phyloP scores from a whole-genome alignment of 2,888 invertebrate species.

The Trachelus tabidus region DNA sequence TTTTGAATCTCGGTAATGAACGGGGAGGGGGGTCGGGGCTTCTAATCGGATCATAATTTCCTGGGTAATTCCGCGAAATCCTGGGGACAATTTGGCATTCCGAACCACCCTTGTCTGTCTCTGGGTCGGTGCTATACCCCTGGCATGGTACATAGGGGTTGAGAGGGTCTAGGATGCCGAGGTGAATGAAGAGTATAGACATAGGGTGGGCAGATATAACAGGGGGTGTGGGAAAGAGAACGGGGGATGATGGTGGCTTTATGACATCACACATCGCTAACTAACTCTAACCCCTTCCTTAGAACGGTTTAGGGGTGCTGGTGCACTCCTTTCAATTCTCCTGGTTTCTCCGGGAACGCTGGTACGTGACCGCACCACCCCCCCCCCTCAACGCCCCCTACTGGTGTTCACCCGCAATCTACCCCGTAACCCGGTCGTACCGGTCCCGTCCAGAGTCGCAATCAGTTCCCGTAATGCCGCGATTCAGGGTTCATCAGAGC shows the following conservation, averaged over 20 bases:
- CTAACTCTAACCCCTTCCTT: conserved; percentile 46
- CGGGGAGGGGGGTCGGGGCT: conserved; percentile 9
- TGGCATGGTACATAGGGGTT: background rate
- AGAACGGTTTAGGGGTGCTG: conserved; percentile 1
- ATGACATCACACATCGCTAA: conserved; percentile 47
- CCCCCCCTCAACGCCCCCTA: conserved; percentile 2
- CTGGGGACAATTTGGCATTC: conserved; percentile 48
- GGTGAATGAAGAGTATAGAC: background rate
- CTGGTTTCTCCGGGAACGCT: conserved; percentile 6
- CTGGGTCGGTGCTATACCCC: background rate
- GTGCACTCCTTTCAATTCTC: conserved; percentile 22
- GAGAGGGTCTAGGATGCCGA: background rate
- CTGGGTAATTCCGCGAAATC: conserved; percentile 45
- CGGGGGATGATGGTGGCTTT: conserved; percentile 14
- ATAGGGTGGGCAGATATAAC: background rate
- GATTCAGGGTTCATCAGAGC: conserved; percentile 60
- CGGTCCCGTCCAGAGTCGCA: conserved; percentile 42
- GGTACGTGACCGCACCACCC: conserved; percentile 32
- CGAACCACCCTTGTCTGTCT: conserved; percentile 8
- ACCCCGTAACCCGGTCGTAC: conserved; percentile 15
- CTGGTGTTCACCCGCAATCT: conserved; percentile 4
- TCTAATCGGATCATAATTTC: conserved; percentile 53
- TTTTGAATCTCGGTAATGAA: conserved; percentile 47
- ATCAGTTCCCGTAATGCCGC: conserved; percentile 59
- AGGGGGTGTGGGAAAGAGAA: background rate